Evolutionary conservation across 2,113 vertebrate genomes (phyloP).

Genomic region (Chamaea fasciata): DNA sequence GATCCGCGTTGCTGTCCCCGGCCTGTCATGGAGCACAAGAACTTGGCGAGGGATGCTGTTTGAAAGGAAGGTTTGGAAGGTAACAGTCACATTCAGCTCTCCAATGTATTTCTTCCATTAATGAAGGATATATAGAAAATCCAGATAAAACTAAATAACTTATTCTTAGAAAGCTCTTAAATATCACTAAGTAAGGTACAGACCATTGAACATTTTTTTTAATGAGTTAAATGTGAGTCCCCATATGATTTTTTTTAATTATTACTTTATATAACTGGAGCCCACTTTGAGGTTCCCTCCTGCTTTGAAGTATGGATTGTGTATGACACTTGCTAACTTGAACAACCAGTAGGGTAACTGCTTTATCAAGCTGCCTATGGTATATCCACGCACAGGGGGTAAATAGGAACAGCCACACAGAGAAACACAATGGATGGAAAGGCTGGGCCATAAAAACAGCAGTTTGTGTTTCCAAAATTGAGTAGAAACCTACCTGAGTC

Average conservation of each 20-base stretch:
- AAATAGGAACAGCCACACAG: background rate
- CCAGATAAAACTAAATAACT: background rate
- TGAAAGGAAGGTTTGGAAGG: background rate
- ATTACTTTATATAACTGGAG: background rate
- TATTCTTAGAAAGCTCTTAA: background rate
- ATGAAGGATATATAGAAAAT: background rate
- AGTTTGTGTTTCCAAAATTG: background rate
- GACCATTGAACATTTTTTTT: background rate
- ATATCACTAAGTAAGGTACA: background rate
- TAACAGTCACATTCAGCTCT: background rate
- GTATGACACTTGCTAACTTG: background rate
- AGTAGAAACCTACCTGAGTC: background rate
- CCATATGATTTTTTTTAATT: background rate
- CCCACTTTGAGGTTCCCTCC: background rate
- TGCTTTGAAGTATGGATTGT: background rate
- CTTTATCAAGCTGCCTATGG: background rate
- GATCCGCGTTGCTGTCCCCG: background rate
- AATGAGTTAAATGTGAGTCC: background rate
- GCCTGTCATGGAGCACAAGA: background rate
- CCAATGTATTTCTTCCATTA: background rate
- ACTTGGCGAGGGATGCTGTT: background rate
- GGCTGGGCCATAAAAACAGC: background rate
- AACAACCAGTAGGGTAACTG: background rate
- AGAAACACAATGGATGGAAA: background rate
- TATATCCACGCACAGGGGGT: background rate